Percentiles rank a stretch among this genome's conserved stretches.
Conservation (phyloP, 2,888 invertebrate genomes). For the Pardosa pseudoannulata region DNA sequence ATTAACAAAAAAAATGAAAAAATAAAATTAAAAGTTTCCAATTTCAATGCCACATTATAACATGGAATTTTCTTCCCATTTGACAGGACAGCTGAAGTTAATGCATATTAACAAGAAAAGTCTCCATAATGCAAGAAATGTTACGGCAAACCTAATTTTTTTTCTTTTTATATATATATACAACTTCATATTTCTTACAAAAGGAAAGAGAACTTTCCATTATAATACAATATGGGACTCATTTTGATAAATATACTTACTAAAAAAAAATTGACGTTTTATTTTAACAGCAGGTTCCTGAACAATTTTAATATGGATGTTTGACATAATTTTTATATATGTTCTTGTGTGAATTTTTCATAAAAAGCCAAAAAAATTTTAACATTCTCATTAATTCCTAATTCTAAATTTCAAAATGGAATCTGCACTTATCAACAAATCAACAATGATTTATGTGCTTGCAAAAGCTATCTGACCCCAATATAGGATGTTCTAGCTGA, state of each 20-base stretch:
- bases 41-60: background rate
- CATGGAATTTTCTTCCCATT: background rate
- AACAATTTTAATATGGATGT: background rate
- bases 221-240: background rate
- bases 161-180: no score
- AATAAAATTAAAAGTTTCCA: background rate
- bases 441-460: background rate
- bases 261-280: background rate
- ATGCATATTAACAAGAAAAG: background rate
- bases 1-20: slow-evolving; percentile 12
- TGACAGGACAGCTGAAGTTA: background rate
- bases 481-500: slow-evolving; percentile 82
- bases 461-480: slow-evolving; percentile 2
- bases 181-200: background rate
- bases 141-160: background rate
- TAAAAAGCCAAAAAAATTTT: background rate
- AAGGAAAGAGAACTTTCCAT: slow-evolving; percentile 16
- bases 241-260: background rate
- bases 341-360: background rate
- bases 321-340: background rate
- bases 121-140: background rate
- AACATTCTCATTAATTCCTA: slow-evolving; percentile 13
- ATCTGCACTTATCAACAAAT: slow-evolving; percentile 17
- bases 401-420: slow-evolving; percentile 16
- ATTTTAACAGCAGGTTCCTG: background rate